Conservation (phyloP, 2,888 invertebrate species). For the Nymphalis polychloros region DNA sequence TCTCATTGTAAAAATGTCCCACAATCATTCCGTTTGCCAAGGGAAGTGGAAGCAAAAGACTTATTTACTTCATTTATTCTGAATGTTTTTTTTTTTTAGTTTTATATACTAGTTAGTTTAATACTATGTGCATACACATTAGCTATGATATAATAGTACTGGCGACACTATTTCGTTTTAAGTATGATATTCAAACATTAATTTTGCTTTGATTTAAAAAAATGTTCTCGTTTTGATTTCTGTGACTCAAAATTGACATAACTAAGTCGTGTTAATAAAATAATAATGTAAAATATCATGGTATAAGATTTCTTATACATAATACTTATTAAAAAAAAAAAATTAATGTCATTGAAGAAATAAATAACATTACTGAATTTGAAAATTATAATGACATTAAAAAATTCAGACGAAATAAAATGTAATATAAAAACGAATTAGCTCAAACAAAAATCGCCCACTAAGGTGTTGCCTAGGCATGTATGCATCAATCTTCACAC, state of each 20-base stretch:
- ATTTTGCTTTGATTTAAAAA: no score
- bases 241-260: no score
- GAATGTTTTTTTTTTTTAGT: neutral
- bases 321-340: neutral
- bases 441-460: slow-evolving; percentile 5
- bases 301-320: neutral
- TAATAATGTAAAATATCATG: no score
- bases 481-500: slow-evolving; percentile 50
- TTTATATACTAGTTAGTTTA: no score
- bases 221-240: no score
- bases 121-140: no score
- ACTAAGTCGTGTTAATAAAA: neutral
- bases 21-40: neutral
- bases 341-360: neutral
- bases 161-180: no score
- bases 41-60: neutral
- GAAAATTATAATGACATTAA: no score
- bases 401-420: neutral
- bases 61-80: neutral
- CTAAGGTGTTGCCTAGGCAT: slow-evolving; percentile 30
- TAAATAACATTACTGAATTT: neutral
- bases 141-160: no score
- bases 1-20: slow-evolving; percentile 12
- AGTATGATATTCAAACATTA: no score
- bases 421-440: neutral